Evolutionary conservation across 2,888 invertebrate genomes (phyloP).

Genomic region (Machimus rusticus): DNA sequence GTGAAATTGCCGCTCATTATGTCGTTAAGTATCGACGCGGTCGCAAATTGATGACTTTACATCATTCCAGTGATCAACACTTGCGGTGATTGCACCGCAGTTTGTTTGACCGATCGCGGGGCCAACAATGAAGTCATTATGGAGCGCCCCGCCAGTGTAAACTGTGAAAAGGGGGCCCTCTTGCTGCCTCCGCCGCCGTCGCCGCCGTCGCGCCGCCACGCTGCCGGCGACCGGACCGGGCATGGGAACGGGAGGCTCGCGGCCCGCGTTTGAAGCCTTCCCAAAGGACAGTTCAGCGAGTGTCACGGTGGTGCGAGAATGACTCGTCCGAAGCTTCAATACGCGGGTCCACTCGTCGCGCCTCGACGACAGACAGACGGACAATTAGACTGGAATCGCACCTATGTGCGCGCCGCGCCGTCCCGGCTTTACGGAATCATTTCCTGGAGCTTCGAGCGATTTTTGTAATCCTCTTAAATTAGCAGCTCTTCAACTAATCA

Average conservation of each 20-base stretch:
- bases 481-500: background rate
- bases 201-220: background rate
- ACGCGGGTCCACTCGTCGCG: background rate
- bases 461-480: background rate
- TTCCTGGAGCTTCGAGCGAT: background rate
- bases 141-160: conserved; percentile 16
- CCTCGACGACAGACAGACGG: background rate
- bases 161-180: conserved; percentile 4
- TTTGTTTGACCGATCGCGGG: conserved; percentile 23
- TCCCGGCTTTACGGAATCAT: background rate
- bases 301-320: background rate
- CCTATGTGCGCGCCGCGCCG: background rate
- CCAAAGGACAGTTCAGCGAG: background rate
- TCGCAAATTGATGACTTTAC: conserved; percentile 48
- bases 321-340: background rate
- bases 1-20: conserved; percentile 48
- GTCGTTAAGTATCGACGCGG: conserved; percentile 47
- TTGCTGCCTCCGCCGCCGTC: too few relatives aligned
- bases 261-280: background rate
- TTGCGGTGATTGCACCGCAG: conserved; percentile 21
- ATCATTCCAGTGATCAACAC: conserved; percentile 43
- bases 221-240: background rate
- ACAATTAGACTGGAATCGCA: background rate
- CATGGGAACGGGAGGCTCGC: background rate
- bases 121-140: conserved; percentile 47